These are phyloP conservation scores for Drosophila nigritarsus DNA, from an alignment of 2,888 invertebrate species.

Conservation along the genomic window DNA sequence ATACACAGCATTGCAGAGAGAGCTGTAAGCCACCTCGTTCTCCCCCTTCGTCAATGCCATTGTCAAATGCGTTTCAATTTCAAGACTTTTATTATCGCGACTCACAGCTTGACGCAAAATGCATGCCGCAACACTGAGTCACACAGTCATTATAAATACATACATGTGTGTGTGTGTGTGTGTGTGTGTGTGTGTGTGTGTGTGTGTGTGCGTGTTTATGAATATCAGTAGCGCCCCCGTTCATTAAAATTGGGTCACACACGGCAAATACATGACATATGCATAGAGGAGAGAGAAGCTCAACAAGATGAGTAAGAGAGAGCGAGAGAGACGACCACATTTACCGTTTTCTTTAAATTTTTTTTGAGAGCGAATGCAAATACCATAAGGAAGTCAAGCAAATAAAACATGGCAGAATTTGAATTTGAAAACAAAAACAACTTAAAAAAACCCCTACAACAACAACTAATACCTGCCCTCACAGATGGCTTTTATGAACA, in stretches of 20 bases:
- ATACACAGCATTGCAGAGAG: conserved; percentile 2
- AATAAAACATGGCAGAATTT: conserved; percentile 18
- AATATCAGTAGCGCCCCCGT: conserved; percentile 5
- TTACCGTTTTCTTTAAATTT: not conserved
- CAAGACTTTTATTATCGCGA: conserved; percentile 23
- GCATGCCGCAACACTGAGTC: conserved; percentile 51
- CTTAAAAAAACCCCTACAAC: not conserved
- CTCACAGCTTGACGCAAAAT: not conserved
- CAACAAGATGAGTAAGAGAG: conserved; percentile 10
- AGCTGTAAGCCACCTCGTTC: not conserved
- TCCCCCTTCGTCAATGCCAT: conserved; percentile 30
- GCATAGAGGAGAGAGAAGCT: conserved; percentile 1
- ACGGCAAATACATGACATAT: conserved; percentile 21
- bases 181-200: not conserved
- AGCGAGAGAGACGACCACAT: not conserved
- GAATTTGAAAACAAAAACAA: not conserved
- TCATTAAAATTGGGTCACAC: conserved; percentile 44
- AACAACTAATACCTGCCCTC: not conserved
- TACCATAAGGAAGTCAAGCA: conserved; percentile 50
- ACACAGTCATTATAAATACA: conserved; percentile 11
- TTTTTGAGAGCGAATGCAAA: conserved; percentile 35
- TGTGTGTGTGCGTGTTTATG: not conserved
- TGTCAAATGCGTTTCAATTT: conserved; percentile 56
- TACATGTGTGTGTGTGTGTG: not conserved
- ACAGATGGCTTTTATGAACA: not conserved